Evolutionary conservation across 2,113 vertebrate genomes (phyloP).

Genomic region (Fulmarus glacialis): DNA sequence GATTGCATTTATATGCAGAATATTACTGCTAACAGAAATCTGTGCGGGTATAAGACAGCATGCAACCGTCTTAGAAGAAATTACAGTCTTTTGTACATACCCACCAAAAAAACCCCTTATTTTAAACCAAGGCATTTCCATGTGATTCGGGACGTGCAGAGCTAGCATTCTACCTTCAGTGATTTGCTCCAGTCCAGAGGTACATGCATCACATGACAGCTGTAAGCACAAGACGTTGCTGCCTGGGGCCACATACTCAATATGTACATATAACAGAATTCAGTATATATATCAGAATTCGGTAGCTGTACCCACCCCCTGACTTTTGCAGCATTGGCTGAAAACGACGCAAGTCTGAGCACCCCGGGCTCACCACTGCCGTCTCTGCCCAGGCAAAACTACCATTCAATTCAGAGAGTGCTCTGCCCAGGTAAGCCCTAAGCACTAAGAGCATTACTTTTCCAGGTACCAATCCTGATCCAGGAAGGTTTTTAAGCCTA

Average conservation of each 20-base stretch:
- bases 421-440: not conserved
- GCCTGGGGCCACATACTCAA: not conserved
- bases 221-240: not conserved
- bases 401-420: rapidly evolving
- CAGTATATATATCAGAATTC: not conserved
- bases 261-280: not conserved
- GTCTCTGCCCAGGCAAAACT: not conserved
- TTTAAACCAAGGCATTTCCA: not conserved
- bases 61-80: not conserved
- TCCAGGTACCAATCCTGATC: not conserved
- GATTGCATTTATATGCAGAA: not conserved
- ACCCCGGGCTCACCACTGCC: not conserved
- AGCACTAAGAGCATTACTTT: not conserved
- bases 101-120: not conserved
- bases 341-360: not conserved
- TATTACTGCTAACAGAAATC: not conserved
- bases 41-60: not conserved
- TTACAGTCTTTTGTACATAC: not conserved
- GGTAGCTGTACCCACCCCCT: not conserved
- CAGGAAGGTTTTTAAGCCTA: not conserved
- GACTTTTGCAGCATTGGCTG: not conserved
- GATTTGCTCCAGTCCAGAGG: not conserved
- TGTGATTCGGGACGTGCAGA: not conserved
- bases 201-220: not conserved
- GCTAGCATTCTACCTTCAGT: not conserved